Evolutionary conservation across 2,113 vertebrate species (phyloP).

Genomic region (Trochalopteron elliotii): DNA sequence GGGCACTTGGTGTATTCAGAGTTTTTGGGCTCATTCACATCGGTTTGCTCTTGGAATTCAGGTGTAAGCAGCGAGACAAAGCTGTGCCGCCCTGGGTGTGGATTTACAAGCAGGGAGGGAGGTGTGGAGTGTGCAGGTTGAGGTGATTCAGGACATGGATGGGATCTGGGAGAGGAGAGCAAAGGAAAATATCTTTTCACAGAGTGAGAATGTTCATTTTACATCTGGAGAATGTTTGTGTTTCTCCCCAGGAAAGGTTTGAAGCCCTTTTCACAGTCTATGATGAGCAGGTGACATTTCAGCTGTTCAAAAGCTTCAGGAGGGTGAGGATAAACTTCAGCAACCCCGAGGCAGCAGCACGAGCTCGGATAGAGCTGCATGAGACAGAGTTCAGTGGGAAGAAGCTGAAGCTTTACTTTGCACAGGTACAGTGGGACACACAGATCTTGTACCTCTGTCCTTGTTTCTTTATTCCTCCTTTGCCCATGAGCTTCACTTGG

Average conservation of each 20-base stretch:
- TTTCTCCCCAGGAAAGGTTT: conserved; percentile 85
- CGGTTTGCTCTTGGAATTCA: neutral
- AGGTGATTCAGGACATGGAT: neutral
- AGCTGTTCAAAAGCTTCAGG: conserved; percentile 94
- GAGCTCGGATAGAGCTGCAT: conserved; percentile 92
- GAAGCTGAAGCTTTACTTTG: conserved; percentile 94
- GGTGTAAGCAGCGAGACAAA: neutral
- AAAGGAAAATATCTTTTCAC: neutral
- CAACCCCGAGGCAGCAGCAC: conserved; percentile 90
- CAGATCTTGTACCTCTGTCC: neutral
- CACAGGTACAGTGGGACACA: conserved; percentile 79
- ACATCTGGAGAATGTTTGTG: neutral
- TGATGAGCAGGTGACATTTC: conserved; percentile 89
- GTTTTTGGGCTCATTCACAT: neutral
- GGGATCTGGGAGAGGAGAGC: neutral
- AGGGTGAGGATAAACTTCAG: conserved; percentile 96
- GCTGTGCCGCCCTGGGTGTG: neutral
- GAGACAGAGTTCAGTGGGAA: conserved; percentile 89
- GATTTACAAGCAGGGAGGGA: neutral
- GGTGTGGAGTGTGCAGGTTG: neutral
- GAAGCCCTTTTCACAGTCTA: conserved; percentile 91
- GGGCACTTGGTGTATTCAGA: neutral
- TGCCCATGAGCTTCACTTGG: neutral
- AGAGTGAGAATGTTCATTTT: neutral
- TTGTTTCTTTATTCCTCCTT: neutral